phyloP scores from a whole-genome alignment of 1,140 invertebrate genomes.

The Cataglyphis hispanica region DNA sequence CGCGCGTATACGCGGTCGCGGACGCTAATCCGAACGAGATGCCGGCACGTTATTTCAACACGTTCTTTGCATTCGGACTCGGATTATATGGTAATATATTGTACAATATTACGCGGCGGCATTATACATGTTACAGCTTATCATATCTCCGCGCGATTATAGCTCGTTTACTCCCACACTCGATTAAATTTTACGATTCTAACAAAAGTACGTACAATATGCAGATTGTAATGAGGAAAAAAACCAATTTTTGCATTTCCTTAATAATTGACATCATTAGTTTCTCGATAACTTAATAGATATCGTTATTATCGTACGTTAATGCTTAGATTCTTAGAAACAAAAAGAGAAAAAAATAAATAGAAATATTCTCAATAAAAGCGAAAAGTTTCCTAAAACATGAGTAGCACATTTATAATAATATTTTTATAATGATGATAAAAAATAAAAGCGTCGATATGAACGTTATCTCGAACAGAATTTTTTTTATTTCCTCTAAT shows the following conservation, averaged over 20 bases:
- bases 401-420: no score
- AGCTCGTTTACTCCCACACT: neutral
- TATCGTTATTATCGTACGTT: no score
- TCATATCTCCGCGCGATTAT: constrained; percentile 17
- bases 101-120: constrained; percentile 2
- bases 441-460: no score
- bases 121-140: constrained; percentile 31
- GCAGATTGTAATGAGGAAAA: neutral
- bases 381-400: no score
- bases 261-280: no score
- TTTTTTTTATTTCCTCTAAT: no score
- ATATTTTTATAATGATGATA: no score
- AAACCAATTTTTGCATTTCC: neutral
- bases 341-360: no score
- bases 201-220: neutral
- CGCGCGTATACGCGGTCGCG: constrained; percentile 1
- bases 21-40: constrained; percentile 26
- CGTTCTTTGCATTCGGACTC: constrained; percentile 23
- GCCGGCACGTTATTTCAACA: constrained; percentile 21
- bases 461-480: no score
- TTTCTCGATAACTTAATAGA: no score
- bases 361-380: no score
- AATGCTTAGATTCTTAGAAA: no score
- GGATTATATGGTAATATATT: constrained; percentile 26
- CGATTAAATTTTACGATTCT: constrained; percentile 15